Base-by-base conservation (phyloP, 2,888 invertebrate species). In the Drosophila subsilvestris region DNA sequence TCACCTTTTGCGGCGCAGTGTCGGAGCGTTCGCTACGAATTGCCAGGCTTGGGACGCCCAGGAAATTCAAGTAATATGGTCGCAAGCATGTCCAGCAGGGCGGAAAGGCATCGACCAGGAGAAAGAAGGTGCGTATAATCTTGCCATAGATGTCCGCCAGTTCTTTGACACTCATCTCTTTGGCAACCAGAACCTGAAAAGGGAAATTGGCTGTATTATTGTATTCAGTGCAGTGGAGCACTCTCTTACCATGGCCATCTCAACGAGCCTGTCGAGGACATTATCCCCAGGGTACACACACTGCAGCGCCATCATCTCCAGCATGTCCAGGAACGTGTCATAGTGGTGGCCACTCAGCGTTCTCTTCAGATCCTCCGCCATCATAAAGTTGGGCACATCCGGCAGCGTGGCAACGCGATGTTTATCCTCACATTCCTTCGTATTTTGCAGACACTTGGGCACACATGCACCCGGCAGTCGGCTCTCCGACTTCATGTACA, bases 1-100 rank as follows among this genome's bases (percentile, higher is more conserved):
- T 76, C 66, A 69, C 76, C 79, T 58, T 91, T 66, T 72, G 86
- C 67, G 44, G 69, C 37, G 20, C 73, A 55, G 58, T 82, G 53
- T 62, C 49, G 0, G 29, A 2, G 2, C 47, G 45, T 14, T 1
- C 18, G 6, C 29, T 59, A 37, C 65, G 45, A 29, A 37, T 0
- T 77, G 71, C 3, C 54, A 79, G 72, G 27, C 63, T 78, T 29
- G 75, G 74, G 4, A 84, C 69, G 6, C 79, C 75, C 2, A 90
- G 71, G 22, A 91, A 81, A 1, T 81, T 84, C 0, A 78, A 75
- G 59, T 91, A 92, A 17, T 82, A 88, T 0, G 83, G 75, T 10
- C 91, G 90, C 29, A 92, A 53, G 5, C 89, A 87, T 12, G 89
- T 73, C 92, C 92, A 92, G 60, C 92, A 92, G 1, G 92, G 92